Conservation (phyloP, 2,888 invertebrate species). For the Ceriagrion tenellum region DNA sequence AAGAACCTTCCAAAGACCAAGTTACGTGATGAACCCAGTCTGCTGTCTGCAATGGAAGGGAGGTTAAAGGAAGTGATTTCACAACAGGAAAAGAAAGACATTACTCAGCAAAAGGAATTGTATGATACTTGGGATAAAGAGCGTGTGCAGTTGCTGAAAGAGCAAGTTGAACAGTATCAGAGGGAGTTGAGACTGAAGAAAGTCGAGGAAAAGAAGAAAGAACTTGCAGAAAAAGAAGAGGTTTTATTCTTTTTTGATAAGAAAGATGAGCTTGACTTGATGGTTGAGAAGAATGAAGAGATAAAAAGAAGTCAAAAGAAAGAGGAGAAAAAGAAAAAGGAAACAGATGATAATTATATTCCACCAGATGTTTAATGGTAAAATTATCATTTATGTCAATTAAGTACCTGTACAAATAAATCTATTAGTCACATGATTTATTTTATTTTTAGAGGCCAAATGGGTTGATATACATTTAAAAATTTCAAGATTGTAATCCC, state of each 20-base stretch:
- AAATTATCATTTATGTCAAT: not conserved
- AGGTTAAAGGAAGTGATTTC: constrained; percentile 76
- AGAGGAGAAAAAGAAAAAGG: constrained; percentile 79
- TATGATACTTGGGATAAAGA: constrained; percentile 82
- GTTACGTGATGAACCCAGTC: constrained; percentile 60
- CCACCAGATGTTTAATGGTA: constrained; percentile 83
- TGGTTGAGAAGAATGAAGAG: constrained; percentile 80
- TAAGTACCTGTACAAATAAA: not conserved
- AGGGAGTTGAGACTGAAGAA: constrained; percentile 79
- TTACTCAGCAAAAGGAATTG: constrained; percentile 80
- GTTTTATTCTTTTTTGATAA: constrained; percentile 87
- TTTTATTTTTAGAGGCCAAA: not conserved
- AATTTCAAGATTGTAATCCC: not conserved
- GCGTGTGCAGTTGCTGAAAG: constrained; percentile 81
- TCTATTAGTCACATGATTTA: not conserved
- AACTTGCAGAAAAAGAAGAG: constrained; percentile 82
- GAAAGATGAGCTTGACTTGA: constrained; percentile 86
- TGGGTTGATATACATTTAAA: not conserved
- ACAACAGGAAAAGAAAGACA: constrained; percentile 81
- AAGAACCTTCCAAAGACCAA: constrained; percentile 69
- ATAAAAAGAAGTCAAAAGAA: not conserved
- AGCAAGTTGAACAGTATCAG: constrained; percentile 81
- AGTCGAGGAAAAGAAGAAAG: constrained; percentile 82
- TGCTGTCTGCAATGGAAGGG: constrained; percentile 69
- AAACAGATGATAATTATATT: constrained; percentile 83